Conservation (phyloP, 2,113 vertebrate species). For the Xiphophorus couchianus region DNA sequence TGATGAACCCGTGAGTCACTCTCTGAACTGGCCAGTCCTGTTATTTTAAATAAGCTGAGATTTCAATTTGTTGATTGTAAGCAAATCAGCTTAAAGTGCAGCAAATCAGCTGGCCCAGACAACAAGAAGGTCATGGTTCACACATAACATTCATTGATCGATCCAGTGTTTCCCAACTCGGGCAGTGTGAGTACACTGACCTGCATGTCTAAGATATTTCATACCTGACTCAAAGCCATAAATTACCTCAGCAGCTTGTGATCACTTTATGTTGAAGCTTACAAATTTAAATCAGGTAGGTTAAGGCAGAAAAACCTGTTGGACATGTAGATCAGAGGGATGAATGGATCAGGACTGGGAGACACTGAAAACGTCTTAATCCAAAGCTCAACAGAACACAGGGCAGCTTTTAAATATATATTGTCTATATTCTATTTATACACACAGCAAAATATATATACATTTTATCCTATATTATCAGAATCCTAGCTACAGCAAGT, state of each 20-base stretch:
- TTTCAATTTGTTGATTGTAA: conserved; percentile 27
- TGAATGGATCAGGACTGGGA: background rate
- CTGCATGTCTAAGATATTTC: background rate
- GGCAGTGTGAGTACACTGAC: background rate
- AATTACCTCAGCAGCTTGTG: background rate
- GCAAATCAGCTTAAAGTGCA: background rate
- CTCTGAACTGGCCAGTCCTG: background rate
- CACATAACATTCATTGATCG: background rate
- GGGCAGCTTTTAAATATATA: too few species aligned
- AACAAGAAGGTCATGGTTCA: background rate
- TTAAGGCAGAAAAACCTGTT: too few species aligned
- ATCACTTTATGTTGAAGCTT: background rate
- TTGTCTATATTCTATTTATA: background rate
- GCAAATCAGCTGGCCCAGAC: background rate
- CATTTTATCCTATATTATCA: too few species aligned
- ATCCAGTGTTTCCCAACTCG: background rate
- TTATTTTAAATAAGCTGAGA: background rate
- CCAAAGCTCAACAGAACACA: too few species aligned
- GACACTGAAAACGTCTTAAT: background rate
- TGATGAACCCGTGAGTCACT: conserved; percentile 89
- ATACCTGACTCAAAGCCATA: background rate
- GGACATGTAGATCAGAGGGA: background rate
- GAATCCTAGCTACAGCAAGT: too few species aligned
- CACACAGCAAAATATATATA: background rate
- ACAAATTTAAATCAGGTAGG: background rate